Percentiles rank a stretch among this genome's conserved stretches.
These are phyloP conservation scores for Hymenopus coronatus DNA, from an alignment of 2,888 invertebrate genomes.

Conservation along the genomic window DNA sequence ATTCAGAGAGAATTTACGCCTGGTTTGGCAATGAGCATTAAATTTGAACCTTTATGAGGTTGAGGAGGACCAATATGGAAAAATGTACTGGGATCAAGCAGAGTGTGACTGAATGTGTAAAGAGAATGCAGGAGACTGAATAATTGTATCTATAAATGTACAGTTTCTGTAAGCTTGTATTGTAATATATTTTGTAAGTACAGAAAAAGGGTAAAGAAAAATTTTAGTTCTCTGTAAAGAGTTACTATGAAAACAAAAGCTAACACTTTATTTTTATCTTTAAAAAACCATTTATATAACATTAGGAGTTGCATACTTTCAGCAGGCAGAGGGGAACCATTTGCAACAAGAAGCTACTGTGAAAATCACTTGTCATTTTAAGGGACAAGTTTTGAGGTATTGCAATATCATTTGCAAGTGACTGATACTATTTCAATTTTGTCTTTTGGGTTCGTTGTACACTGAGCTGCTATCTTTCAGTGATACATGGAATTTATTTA, in stretches of 20 bases:
- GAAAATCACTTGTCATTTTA: no score
- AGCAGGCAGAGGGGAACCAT: no score
- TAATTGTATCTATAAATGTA: not conserved
- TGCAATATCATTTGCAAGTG: no score
- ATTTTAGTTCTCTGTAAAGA: not conserved
- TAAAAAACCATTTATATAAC: not conserved
- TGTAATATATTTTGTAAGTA: constrained; percentile 17
- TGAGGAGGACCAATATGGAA: not conserved
- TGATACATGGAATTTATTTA: no score
- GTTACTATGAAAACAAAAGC: not conserved
- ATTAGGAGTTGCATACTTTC: not conserved
- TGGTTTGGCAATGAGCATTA: not conserved
- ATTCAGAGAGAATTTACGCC: not conserved
- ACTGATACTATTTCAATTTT: no score
- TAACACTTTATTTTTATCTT: not conserved
- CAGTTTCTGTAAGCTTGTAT: constrained; percentile 1
- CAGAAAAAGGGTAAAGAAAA: not conserved
- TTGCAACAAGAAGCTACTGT: no score
- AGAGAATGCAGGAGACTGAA: not conserved
- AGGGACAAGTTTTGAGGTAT: no score
- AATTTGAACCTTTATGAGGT: not conserved
- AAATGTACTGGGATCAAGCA: not conserved
- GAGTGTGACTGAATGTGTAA: not conserved
- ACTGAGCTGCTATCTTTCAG: no score
- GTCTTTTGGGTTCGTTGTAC: no score